Evolutionary conservation across 1,140 invertebrate genomes (phyloP).

Genomic region (Drosophila busckii): DNA sequence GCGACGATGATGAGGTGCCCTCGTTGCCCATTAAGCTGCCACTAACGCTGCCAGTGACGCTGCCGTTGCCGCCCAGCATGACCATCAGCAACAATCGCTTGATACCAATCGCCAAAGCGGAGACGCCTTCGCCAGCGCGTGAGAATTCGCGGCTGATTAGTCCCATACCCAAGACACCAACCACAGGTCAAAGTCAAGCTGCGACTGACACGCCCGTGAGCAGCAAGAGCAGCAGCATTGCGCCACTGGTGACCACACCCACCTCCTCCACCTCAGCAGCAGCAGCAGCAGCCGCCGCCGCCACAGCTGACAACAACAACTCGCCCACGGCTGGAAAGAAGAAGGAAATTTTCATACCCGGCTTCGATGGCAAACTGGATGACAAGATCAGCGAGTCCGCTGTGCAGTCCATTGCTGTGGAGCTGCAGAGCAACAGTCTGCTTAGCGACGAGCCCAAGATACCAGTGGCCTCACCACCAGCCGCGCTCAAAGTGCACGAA

Average conservation of each 20-base stretch:
- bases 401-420: constrained; percentile 85
- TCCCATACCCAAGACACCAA: constrained; percentile 81
- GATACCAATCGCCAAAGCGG: background rate
- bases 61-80: background rate
- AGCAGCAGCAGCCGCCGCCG: constrained; percentile 18
- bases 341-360: constrained; percentile 85
- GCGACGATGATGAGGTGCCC: constrained; percentile 59
- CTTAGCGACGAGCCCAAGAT: constrained; percentile 79
- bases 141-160: constrained; percentile 81
- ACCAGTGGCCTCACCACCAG: constrained; percentile 69
- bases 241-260: constrained; percentile 55
- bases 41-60: background rate
- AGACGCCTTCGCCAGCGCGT: constrained; percentile 74
- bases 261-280: constrained; percentile 47
- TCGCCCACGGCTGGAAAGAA: constrained; percentile 67
- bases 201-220: constrained; percentile 53
- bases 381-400: constrained; percentile 89
- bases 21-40: constrained; percentile 6
- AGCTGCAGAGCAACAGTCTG: constrained; percentile 79
- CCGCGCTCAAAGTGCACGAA: constrained; percentile 78
- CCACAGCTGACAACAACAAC: constrained; percentile 6
- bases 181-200: constrained; percentile 61
- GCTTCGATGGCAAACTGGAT: constrained; percentile 85
- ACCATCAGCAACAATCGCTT: constrained; percentile 11
- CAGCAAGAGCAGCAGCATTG: constrained; percentile 3